A percentile compares a stretch with the other conserved stretches of the same genome.
These are phyloP conservation scores for Glandiceps talaboti DNA, from an alignment of 53 echinoderm and acorn worm species.

Conservation along the genomic window DNA sequence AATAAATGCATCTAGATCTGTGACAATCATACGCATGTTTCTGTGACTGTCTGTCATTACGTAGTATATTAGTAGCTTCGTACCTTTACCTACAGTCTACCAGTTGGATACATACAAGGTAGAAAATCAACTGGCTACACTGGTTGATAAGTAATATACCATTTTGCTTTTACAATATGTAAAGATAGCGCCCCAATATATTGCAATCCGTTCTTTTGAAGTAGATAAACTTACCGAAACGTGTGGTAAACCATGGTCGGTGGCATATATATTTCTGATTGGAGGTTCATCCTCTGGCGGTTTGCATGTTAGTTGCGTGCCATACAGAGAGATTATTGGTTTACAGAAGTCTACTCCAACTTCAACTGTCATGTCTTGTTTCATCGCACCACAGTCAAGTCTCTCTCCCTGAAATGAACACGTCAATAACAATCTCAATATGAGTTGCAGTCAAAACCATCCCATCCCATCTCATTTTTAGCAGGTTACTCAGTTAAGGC, in stretches of 20 bases:
- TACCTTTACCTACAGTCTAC: too few relatives aligned
- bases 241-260: neutral
- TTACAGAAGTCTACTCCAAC: neutral
- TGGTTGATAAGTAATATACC: neutral
- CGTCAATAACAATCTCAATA: neutral
- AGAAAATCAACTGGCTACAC: neutral
- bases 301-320: neutral
- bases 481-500: too few relatives aligned
- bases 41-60: too few relatives aligned
- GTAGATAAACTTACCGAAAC: neutral
- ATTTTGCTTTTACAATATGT: too few relatives aligned
- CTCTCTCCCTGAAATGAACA: neutral
- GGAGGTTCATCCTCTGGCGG: neutral
- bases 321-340: neutral
- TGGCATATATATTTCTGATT: neutral
- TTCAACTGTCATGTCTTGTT: neutral
- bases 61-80: too few relatives aligned
- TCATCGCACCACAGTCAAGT: neutral
- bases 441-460: neutral
- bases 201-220: too few relatives aligned
- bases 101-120: too few relatives aligned
- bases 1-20: too few relatives aligned
- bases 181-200: too few relatives aligned
- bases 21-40: too few relatives aligned
- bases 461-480: too few relatives aligned